These are phyloP conservation scores for Catharus fuscescens DNA, from an alignment of 2,113 vertebrate genomes.

Conservation along the genomic window DNA sequence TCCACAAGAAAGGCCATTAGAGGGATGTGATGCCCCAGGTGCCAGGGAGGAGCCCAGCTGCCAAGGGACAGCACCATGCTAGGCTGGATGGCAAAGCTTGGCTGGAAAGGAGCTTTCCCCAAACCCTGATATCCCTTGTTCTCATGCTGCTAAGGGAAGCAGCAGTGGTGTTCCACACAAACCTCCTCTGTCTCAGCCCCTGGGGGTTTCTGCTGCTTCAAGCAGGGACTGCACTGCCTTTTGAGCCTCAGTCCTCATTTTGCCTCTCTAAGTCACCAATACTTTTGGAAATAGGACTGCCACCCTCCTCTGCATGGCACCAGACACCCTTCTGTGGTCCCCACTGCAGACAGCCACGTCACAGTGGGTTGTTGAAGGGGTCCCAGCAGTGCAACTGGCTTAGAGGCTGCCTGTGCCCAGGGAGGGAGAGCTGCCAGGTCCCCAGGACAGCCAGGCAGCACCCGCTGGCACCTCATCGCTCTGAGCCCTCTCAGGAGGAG, in stretches of 20 bases:
- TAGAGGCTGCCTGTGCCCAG: background rate
- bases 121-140: background rate
- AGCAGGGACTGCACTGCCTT: background rate
- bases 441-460: background rate
- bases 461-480: background rate
- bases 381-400: background rate
- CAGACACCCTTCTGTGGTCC: accelerated
- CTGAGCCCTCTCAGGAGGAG: constrained; percentile 13
- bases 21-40: background rate
- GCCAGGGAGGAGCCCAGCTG: background rate
- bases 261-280: background rate
- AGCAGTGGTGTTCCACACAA: background rate
- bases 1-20: background rate
- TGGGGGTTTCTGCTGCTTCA: background rate
- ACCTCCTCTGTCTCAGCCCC: background rate
- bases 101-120: background rate
- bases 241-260: background rate
- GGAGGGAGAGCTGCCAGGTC: background rate
- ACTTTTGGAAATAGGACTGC: background rate
- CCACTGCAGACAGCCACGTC: background rate
- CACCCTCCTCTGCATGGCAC: background rate
- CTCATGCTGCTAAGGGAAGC: background rate
- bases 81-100: background rate
- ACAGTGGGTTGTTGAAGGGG: accelerated
- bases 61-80: background rate